Evolutionary conservation across 1,140 invertebrate species (phyloP), one percentile per base, ranked within the genome.

Genomic region (Orius laevigatus): DNA sequence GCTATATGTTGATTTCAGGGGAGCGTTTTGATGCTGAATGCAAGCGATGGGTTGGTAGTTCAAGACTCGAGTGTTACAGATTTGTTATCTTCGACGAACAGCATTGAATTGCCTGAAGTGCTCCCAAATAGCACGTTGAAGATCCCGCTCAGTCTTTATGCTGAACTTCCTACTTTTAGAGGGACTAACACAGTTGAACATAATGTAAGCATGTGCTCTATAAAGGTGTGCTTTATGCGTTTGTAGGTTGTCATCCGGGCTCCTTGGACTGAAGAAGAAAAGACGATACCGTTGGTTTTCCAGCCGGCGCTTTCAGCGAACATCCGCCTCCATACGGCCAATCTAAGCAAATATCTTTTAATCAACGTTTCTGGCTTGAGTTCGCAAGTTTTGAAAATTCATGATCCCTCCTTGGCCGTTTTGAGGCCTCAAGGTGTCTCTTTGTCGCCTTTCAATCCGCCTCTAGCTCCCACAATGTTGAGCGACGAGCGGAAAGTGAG

Each of bases 301-400:
- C 72, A 79, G 2, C 77, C 84, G 5, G 87, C 88, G 1, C 76
- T 94, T 58, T 74, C 75, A 55, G 75, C 81, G 1, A 72, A 71
- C 6, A 81, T 85, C 68, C 78, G 81, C 51, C 67, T 94, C 2
- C 78, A 88, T 48, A 90, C 89, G 0, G 82, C 81, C 6, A 76
- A 81, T 51, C 74, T 76, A 15, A 73, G 79, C 56, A 89, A 90
- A 66, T 87, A 84, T 57, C 57, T 89, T 3, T 79, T 87, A 62
- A 74, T 88, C 10, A 74, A 76, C 1, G 71, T 91, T 5, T 76
- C 75, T 50, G 81, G 80, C 8, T 66, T 79, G 0, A 72, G 76
- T 16, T 67, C 33, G 65, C 71, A 49, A 62, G 81, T 40, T n/a
- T 31, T 45, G 3, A 25, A 16, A 32, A 16, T 45, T 3, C 43